Conservation (phyloP, 2,113 vertebrate genomes). For the Puffinus mauretanicus region DNA sequence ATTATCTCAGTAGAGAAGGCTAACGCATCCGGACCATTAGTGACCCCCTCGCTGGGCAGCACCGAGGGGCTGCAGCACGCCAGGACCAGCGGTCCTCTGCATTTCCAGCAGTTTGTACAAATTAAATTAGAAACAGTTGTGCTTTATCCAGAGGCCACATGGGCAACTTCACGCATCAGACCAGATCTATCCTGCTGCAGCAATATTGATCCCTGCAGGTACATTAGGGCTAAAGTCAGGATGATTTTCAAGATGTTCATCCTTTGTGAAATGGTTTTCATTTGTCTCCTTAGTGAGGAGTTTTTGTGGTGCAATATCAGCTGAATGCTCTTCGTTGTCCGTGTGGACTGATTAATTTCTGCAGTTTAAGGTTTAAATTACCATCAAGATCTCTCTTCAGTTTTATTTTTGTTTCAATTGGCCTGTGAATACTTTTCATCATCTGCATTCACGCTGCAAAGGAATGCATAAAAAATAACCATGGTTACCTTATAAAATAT, state of each 20-base stretch:
- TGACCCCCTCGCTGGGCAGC: not conserved
- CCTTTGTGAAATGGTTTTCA: not conserved
- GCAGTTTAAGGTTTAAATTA: constrained; percentile 1
- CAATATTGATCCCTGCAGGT: not conserved
- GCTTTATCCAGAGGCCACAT: constrained; percentile 29
- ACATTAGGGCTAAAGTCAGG: constrained; percentile 44
- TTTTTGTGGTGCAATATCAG: not conserved
- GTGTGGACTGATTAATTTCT: constrained; percentile 52
- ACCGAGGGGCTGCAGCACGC: not conserved
- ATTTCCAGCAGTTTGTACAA: constrained; percentile 39
- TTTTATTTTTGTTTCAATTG: constrained; percentile 12
- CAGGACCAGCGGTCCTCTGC: not conserved
- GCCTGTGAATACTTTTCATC: not conserved
- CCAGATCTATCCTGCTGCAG: constrained; percentile 39
- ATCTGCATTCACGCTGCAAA: not conserved
- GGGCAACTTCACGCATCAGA: not conserved
- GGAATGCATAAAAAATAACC: constrained; percentile 10
- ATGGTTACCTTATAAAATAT: not conserved
- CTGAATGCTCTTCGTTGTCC: not conserved
- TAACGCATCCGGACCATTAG: not conserved
- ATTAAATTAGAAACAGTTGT: constrained; percentile 37
- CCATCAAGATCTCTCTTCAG: not conserved
- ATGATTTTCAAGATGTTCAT: constrained; percentile 60
- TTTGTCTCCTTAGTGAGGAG: not conserved
- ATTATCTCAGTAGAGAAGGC: not conserved